These are phyloP conservation scores for Pao palembangensis DNA, from an alignment of 2,113 vertebrate species.

Conservation along the genomic window DNA sequence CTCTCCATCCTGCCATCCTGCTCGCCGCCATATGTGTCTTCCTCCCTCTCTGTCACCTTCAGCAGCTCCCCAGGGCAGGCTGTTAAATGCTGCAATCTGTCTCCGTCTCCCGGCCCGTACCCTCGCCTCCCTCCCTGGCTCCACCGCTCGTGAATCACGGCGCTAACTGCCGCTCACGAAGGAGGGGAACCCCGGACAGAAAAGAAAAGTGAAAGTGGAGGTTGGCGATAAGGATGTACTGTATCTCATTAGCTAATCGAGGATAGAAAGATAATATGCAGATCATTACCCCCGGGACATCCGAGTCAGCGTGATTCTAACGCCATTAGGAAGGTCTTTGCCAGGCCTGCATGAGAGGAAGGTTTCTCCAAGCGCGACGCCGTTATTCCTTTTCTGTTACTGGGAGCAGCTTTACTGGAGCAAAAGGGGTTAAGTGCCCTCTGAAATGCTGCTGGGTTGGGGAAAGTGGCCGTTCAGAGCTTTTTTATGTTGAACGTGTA, in stretches of 20 bases:
- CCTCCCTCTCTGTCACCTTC: conserved; percentile 66
- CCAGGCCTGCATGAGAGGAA: conserved; percentile 12
- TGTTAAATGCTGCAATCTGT: conserved; percentile 79
- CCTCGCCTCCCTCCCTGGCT: conserved; percentile 9
- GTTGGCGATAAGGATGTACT: conserved; percentile 34
- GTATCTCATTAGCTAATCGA: conserved; percentile 34
- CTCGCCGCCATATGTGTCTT: conserved; percentile 54
- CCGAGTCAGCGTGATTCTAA: background rate
- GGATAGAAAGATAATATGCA: conserved; percentile 20
- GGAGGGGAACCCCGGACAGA: conserved; percentile 58
- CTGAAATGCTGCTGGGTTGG: conserved; percentile 12
- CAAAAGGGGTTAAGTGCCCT: conserved; percentile 60
- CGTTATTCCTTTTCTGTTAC: conserved; percentile 40
- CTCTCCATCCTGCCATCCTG: conserved; percentile 33
- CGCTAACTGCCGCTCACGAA: conserved; percentile 57
- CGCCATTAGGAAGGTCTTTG: background rate
- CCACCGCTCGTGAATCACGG: conserved; percentile 55
- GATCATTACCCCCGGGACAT: conserved; percentile 13
- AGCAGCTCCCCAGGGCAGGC: conserved; percentile 71
- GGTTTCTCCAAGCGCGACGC: background rate
- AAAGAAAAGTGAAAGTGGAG: conserved; percentile 4
- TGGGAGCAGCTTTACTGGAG: conserved; percentile 40
- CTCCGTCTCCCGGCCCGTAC: conserved; percentile 61
- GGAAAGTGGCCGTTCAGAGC: conserved; percentile 9
- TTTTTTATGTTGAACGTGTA: background rate